Conservation (phyloP, 2,888 invertebrate species). For the Maniola hyperantus region DNA sequence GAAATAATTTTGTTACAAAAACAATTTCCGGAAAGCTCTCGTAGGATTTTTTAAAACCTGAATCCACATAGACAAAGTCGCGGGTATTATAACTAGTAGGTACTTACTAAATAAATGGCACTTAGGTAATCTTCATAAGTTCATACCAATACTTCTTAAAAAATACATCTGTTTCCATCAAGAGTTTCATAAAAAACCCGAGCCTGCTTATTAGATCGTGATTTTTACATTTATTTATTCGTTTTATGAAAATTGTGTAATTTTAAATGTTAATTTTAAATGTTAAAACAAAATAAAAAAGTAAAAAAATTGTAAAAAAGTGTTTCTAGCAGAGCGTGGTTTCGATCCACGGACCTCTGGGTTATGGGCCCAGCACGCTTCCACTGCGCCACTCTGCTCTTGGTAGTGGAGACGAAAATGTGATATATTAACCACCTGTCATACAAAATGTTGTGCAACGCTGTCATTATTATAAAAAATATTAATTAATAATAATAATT, state of each 20-base stretch:
- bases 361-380: slow-evolving; percentile 94
- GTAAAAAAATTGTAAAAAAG: slow-evolving; percentile 44
- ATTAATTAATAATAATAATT: no score
- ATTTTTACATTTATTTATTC: neutral
- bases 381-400: slow-evolving; percentile 92
- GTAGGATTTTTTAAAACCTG: no score
- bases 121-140: no score
- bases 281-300: neutral
- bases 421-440: neutral
- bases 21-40: no score
- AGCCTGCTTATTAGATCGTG: neutral
- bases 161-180: no score
- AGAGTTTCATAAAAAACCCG: no score
- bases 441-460: neutral
- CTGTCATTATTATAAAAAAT: neutral
- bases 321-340: slow-evolving; percentile 89
- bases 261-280: neutral
- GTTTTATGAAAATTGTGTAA: neutral
- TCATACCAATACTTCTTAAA: no score
- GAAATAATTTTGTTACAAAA: no score
- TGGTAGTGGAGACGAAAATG: slow-evolving; percentile 39
- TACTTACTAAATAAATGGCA: no score
- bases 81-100: no score
- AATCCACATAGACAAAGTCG: no score
- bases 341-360: slow-evolving; percentile 97